Base-by-base conservation (phyloP, 2,888 invertebrate genomes). In the Sialis fuliginosa region DNA sequence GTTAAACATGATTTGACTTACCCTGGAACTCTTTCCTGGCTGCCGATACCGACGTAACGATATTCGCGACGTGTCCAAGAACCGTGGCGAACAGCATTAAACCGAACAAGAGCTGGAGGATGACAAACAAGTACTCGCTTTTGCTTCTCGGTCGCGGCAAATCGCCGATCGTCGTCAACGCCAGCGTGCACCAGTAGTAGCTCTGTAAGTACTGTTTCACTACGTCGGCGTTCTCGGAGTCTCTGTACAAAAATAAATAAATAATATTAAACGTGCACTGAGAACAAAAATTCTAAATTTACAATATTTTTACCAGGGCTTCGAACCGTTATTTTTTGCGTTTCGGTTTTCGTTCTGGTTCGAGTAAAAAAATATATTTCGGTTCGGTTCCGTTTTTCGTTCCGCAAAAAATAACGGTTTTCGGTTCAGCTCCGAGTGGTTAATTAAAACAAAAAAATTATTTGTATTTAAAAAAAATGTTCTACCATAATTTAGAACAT, bases 11-110 rank as follows among this genome's bases (percentile, higher is more conserved):
- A 6, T 7, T 37, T 5, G 12, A 68, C 74, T 73, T 69, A 95
- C 96, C 93, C 79, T 97, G 96, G 69, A 97, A 97, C 65, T 97
- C 96, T 69, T 96, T 96, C 58, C 95, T 75, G 48, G 93, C 95
- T 8, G 92, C 89, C 66, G 93, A 92, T 61, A 96, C 92, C 48
- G 92, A 93, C 51, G 95, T 93, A 58, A 97, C 96, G 64, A 97
- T 97, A 69, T 95, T 96, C 55, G 95, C 93, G 56, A 96, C 95
- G 70, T 96, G 93, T 9, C 96, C 96, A 56, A 97, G 74, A 51
- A 97, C 92, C 9, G 95, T 90, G 51, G 96, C 93, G 65, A 96
- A 96, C 54, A 96, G 76, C 63, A 96, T 74, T 62, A 97, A 74
- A 51, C 93, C 95, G 65, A 95, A 91, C 57, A 96, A 74, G 61